A percentile compares a stretch with the other conserved stretches of the same genome.
These are phyloP conservation scores for Watsonalla binaria DNA, from an alignment of 2,888 invertebrate species.

Conservation along the genomic window DNA sequence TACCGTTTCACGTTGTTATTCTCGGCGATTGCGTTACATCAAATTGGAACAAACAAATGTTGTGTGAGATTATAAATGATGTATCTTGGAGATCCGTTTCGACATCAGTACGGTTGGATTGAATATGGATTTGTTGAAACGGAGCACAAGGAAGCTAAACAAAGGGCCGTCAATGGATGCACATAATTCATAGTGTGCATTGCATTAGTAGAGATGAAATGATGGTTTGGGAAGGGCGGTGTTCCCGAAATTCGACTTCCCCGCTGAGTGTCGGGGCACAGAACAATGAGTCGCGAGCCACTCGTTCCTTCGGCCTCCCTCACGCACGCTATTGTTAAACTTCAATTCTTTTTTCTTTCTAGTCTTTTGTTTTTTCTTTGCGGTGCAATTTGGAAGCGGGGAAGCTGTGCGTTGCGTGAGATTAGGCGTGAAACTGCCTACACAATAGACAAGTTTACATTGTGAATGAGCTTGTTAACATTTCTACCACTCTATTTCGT, in stretches of 20 bases:
- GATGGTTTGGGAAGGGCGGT: slow-evolving; percentile 25
- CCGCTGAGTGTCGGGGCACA: slow-evolving; percentile 36
- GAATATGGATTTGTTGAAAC: slow-evolving; percentile 35
- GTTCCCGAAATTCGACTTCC: slow-evolving; percentile 36
- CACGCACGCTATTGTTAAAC: slow-evolving; percentile 55
- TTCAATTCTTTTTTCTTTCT: slow-evolving; percentile 60
- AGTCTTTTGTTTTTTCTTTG: slow-evolving; percentile 60
- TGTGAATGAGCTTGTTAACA: slow-evolving; percentile 17
- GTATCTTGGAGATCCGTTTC: neutral
- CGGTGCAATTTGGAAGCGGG: slow-evolving; percentile 48
- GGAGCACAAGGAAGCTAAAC: slow-evolving; percentile 39
- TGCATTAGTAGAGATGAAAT: slow-evolving; percentile 22
- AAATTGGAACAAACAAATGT: slow-evolving; percentile 2
- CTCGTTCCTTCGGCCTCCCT: slow-evolving; percentile 51
- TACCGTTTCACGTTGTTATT: slow-evolving; percentile 23
- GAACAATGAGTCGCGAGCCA: slow-evolving; percentile 43
- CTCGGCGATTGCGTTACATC: slow-evolving; percentile 6
- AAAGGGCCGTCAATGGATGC: slow-evolving; percentile 53
- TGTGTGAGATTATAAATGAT: neutral
- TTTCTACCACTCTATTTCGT: neutral
- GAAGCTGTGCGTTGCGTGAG: slow-evolving; percentile 32
- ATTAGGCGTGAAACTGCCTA: slow-evolving; percentile 47
- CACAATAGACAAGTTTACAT: slow-evolving; percentile 30
- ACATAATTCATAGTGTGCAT: slow-evolving; percentile 62
- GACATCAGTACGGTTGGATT: slow-evolving; percentile 16